These are phyloP conservation scores for Synergus laeviventris DNA, from an alignment of 2,888 invertebrate genomes.

Conservation along the genomic window DNA sequence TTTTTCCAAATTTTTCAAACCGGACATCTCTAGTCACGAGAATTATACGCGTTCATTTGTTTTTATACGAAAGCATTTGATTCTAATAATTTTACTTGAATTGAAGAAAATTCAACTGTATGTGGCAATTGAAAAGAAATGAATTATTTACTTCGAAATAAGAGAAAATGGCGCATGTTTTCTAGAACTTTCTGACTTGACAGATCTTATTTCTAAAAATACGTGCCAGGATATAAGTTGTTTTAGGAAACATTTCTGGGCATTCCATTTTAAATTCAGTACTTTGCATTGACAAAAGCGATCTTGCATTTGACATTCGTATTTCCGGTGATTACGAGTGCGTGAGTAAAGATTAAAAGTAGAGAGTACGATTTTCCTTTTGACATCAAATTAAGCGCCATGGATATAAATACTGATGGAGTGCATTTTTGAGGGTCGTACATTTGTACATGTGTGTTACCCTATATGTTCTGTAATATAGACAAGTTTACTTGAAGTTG, in stretches of 20 bases:
- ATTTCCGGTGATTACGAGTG: conserved; percentile 13
- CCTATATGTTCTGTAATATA: conserved; percentile 31
- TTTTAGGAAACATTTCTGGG: neutral
- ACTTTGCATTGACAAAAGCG: conserved; percentile 3
- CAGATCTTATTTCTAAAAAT: conserved; percentile 19
- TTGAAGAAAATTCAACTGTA: neutral
- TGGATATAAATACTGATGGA: conserved; percentile 4
- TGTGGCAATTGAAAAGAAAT: neutral
- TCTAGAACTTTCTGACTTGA: conserved; percentile 2
- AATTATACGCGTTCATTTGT: neutral
- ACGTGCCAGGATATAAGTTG: neutral
- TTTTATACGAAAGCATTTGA: neutral
- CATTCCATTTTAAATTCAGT: conserved; percentile 14
- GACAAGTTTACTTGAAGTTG: conserved; percentile 5
- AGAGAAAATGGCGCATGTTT: neutral
- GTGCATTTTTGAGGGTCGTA: conserved; percentile 30
- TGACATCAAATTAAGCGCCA: conserved; percentile 32
- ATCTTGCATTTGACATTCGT: conserved; percentile 27
- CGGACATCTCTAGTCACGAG: conserved; percentile 30
- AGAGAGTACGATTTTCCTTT: conserved; percentile 18
- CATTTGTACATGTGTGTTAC: conserved; percentile 16
- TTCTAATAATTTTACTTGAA: neutral
- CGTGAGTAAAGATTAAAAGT: conserved; percentile 18
- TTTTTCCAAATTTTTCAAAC: conserved; percentile 31
- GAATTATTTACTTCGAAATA: neutral